Percentiles rank a stretch among this genome's conserved stretches.
phyloP scores from a whole-genome alignment of 2,797 vertebrate genomes.

The Protonibea diacanthus region DNA sequence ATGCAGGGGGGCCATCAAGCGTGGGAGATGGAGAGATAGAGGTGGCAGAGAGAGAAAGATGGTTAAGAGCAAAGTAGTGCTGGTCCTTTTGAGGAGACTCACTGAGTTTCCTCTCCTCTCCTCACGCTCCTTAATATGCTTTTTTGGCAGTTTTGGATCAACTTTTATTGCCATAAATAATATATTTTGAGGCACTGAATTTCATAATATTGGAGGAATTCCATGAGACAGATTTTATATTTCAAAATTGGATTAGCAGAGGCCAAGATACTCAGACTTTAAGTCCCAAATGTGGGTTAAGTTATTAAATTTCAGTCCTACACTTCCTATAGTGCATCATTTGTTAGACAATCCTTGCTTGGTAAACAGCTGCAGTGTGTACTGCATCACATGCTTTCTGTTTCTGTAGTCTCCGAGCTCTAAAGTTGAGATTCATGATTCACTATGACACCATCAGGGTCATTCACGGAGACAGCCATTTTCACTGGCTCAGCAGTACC shows the following conservation, averaged over 20 bases:
- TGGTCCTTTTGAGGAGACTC: conserved; percentile 17
- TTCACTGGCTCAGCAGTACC: neutral
- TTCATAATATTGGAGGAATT: neutral
- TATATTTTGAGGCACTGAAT: neutral
- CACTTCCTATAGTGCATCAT: conserved; percentile 9
- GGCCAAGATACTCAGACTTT: neutral
- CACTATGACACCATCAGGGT: conserved; percentile 3
- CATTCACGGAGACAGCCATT: neutral
- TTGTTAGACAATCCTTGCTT: neutral
- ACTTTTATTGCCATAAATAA: neutral
- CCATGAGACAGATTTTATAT: neutral
- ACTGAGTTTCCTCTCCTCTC: conserved; percentile 4
- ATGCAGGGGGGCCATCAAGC: conserved; percentile 79
- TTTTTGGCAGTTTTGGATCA: neutral
- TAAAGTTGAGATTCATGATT: neutral
- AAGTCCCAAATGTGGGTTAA: neutral
- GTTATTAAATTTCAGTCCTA: neutral
- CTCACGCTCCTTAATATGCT: neutral
- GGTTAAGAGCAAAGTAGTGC: conserved; percentile 45
- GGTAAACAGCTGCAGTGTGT: neutral
- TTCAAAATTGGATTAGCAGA: neutral
- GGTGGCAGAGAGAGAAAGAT: conserved; percentile 34
- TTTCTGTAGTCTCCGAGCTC: neutral
- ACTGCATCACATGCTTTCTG: neutral
- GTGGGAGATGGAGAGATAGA: conserved; percentile 60